Conservation (phyloP, 1,140 invertebrate species). For the Drosophila pruinosa region DNA sequence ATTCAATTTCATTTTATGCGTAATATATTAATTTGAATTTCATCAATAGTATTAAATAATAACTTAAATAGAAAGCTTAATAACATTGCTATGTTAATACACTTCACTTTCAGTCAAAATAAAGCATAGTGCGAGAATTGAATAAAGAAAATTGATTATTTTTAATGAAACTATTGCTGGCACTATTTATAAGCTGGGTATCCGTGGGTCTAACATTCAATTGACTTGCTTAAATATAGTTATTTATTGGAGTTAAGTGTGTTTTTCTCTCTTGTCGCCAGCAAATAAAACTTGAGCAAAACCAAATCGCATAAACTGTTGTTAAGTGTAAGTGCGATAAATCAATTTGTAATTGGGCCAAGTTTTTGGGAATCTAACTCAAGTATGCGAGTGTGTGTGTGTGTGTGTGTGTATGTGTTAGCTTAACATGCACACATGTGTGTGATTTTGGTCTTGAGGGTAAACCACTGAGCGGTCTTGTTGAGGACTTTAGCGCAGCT, state of each 20-base stretch:
- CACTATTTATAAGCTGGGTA: slow-evolving; percentile 1
- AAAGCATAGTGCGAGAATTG: too few species aligned
- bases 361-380: slow-evolving; percentile 28
- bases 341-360: slow-evolving; percentile 58
- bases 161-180: too few species aligned
- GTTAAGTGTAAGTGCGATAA: slow-evolving; percentile 54
- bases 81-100: too few species aligned
- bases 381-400: background rate
- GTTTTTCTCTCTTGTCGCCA: slow-evolving; percentile 11
- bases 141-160: too few species aligned
- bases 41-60: too few species aligned
- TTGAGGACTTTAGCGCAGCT: slow-evolving; percentile 32
- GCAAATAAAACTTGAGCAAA: slow-evolving; percentile 37
- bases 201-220: background rate
- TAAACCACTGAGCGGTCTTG: slow-evolving; percentile 21
- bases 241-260: slow-evolving; percentile 17
- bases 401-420: background rate
- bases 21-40: too few species aligned
- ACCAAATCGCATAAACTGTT: slow-evolving; percentile 56
- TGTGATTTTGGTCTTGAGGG: background rate
- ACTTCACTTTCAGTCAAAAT: too few species aligned
- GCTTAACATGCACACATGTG: background rate
- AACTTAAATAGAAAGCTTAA: too few species aligned
- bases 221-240: too few species aligned
- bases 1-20: too few species aligned